Percentiles rank a stretch among this genome's conserved stretches.
Conservation (phyloP, 2,113 vertebrate species). For the Rhea americana region DNA sequence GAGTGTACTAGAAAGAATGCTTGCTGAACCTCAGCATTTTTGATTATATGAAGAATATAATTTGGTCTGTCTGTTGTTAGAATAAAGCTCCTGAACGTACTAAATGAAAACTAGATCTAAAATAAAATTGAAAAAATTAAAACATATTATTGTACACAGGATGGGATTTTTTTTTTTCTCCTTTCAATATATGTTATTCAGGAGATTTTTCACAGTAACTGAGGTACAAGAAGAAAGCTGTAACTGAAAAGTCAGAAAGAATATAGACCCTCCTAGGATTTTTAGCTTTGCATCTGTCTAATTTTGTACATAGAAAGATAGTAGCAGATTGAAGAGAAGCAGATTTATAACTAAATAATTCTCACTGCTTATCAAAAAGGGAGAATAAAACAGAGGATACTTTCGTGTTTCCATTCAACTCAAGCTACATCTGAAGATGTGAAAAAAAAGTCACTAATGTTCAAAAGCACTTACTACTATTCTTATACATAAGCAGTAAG, state of each 20-base stretch:
- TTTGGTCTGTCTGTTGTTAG: neutral
- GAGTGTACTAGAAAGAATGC: neutral
- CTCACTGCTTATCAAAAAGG: neutral
- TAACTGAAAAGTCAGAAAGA: neutral
- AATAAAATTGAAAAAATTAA: neutral
- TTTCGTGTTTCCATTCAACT: neutral
- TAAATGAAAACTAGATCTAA: neutral
- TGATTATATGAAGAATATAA: neutral
- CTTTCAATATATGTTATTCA: neutral
- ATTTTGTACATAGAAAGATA: neutral
- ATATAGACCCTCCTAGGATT: fast-evolving
- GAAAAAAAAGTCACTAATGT: neutral
- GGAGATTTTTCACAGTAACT: neutral
- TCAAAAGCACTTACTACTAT: neutral
- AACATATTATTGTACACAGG: neutral
- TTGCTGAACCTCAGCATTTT: neutral
- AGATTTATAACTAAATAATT: neutral
- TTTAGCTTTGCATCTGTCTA: neutral
- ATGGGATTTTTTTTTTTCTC: neutral
- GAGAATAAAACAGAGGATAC: neutral
- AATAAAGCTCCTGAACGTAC: neutral
- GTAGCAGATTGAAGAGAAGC: neutral
- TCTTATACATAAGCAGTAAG: neutral
- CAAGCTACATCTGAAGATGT: neutral
- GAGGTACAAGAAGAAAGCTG: neutral